Conservation (phyloP, 2,113 vertebrate species). For the Pomatorhinus ruficollis region DNA sequence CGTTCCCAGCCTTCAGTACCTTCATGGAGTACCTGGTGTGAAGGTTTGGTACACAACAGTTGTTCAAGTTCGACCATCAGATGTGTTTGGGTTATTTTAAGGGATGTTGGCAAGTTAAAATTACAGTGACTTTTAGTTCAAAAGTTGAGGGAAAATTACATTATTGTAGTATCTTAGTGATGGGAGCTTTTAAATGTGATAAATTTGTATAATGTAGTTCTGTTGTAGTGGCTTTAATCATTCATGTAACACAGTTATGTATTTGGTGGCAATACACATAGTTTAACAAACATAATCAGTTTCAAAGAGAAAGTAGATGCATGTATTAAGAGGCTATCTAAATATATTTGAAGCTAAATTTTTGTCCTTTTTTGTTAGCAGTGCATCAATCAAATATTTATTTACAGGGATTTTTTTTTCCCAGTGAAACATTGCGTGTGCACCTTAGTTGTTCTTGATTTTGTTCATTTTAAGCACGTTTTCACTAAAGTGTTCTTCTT, state of each 20-base stretch:
- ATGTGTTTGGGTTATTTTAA: not conserved
- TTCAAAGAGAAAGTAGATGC: not conserved
- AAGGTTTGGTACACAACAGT: not conserved
- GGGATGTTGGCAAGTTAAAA: not conserved
- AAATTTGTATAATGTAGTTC: not conserved
- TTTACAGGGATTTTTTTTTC: not conserved
- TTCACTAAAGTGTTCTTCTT: conserved; percentile 62
- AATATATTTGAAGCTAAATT: not conserved
- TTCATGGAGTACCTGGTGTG: not conserved
- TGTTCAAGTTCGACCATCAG: not conserved
- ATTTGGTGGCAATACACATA: not conserved
- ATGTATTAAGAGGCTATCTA: not conserved
- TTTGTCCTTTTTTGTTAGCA: conserved; percentile 28
- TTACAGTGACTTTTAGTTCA: not conserved
- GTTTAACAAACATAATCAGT: conserved; percentile 8
- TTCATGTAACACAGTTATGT: not conserved
- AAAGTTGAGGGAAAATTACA: not conserved
- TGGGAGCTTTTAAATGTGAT: not conserved
- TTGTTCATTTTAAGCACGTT: conserved; percentile 76
- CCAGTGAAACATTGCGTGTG: not conserved
- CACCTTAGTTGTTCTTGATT: not conserved
- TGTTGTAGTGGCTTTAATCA: not conserved
- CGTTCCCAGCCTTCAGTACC: not conserved
- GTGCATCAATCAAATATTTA: conserved; percentile 19
- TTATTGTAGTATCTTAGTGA: not conserved